Percentiles rank a stretch among this genome's conserved stretches.
Conservation (phyloP, 2,113 vertebrate species). For the Aphelocoma coerulescens region DNA sequence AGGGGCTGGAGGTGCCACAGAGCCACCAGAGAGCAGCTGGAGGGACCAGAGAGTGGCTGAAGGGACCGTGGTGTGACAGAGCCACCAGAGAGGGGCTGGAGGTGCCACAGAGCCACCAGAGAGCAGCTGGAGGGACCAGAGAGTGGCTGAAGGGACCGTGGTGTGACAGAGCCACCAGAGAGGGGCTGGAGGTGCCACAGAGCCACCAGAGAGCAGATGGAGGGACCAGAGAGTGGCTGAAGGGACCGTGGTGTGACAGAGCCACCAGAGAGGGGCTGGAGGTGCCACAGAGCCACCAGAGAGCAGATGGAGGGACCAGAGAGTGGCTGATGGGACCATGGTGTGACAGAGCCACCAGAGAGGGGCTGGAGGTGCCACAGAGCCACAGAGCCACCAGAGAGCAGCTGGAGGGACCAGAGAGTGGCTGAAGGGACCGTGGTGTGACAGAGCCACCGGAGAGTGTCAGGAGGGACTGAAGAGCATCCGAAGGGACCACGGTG, state of each 20-base stretch:
- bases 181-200: too few species aligned
- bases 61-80: not conserved
- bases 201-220: not conserved
- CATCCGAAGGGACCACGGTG: too few species aligned
- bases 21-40: not conserved
- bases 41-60: not conserved
- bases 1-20: too few species aligned
- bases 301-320: not conserved
- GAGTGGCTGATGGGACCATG: not conserved
- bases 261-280: not conserved
- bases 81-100: not conserved
- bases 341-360: not conserved
- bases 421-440: fast-evolving
- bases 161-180: not conserved
- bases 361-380: not conserved
- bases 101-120: too few species aligned
- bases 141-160: not conserved
- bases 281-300: too few species aligned
- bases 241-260: not conserved
- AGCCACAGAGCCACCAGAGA: not conserved
- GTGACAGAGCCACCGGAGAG: not conserved
- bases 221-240: not conserved
- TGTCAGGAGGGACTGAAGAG: too few species aligned
- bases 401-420: not conserved
- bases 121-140: not conserved